Conservation (phyloP, 2,113 vertebrate species). For the Rafetus swinhoei region DNA sequence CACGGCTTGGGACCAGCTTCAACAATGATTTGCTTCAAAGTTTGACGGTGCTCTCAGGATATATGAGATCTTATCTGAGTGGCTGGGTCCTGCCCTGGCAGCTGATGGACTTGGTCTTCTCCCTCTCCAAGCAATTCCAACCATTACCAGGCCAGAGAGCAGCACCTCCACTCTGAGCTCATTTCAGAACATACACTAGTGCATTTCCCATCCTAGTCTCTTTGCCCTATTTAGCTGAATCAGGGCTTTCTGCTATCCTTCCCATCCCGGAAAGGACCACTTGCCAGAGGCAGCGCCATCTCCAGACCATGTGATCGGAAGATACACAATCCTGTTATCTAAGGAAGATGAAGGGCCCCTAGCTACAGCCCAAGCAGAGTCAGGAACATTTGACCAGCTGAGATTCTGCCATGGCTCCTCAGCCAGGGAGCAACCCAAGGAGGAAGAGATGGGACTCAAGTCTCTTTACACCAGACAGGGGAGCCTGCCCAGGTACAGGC, state of each 20-base stretch:
- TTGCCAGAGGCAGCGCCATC: not conserved
- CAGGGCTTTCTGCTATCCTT: not conserved
- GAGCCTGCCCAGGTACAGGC: accelerated
- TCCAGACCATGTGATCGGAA: not conserved
- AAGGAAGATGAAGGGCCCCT: not conserved
- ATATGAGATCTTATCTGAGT: not conserved
- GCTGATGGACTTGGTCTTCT: not conserved
- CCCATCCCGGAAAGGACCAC: not conserved
- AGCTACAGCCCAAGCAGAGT: not conserved
- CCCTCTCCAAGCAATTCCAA: not conserved
- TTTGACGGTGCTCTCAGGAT: not conserved
- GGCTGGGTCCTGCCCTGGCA: not conserved
- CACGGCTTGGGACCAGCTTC: not conserved
- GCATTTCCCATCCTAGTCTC: accelerated
- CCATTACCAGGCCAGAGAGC: not conserved
- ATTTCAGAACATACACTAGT: not conserved
- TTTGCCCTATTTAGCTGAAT: not conserved
- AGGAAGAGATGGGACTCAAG: not conserved
- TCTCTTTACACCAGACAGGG: accelerated
- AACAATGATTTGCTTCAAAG: not conserved
- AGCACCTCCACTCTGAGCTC: not conserved
- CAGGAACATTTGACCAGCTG: not conserved
- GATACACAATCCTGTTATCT: accelerated
- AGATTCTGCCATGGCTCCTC: not conserved
- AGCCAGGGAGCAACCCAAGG: not conserved